Evolutionary conservation across 2,888 invertebrate genomes (phyloP).

Genomic region (Habrosyne pyritoides): DNA sequence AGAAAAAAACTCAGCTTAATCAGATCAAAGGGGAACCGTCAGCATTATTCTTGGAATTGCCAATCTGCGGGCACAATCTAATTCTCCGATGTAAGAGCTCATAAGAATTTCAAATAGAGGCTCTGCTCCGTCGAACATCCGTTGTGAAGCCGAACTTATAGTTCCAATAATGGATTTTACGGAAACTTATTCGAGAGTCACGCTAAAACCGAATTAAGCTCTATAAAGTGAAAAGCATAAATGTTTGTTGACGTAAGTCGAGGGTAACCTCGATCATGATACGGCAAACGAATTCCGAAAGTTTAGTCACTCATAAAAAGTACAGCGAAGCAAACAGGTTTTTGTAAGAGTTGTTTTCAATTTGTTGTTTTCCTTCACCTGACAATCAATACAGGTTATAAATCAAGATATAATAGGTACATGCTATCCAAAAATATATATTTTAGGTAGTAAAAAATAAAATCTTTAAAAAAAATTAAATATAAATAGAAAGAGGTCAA

Average conservation of each 20-base stretch:
- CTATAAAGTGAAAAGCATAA: constrained; percentile 45
- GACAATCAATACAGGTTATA: background rate
- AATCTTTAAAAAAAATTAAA: too few relatives aligned
- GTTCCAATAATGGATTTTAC: constrained; percentile 44
- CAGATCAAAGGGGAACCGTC: constrained; percentile 27
- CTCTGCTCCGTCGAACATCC: constrained; percentile 24
- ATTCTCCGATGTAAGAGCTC: constrained; percentile 44
- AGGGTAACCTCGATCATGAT: constrained; percentile 37
- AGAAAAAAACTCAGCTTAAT: constrained; percentile 19
- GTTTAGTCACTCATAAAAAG: constrained; percentile 28
- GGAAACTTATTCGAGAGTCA: constrained; percentile 49
- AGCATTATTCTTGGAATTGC: constrained; percentile 37
- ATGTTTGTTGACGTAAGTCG: constrained; percentile 31
- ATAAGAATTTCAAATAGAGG: constrained; percentile 55
- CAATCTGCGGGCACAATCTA: constrained; percentile 41
- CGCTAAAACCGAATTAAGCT: constrained; percentile 46
- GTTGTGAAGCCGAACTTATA: constrained; percentile 40
- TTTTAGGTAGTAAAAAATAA: too few relatives aligned
- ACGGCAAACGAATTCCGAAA: constrained; percentile 29
- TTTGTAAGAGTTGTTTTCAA: constrained; percentile 1
- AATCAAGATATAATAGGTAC: too few relatives aligned
- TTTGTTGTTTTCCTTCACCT: background rate
- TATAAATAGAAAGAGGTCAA: too few relatives aligned
- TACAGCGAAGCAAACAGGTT: constrained; percentile 1
- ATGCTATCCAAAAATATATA: too few relatives aligned